These are phyloP conservation scores for Xenopus tropicalis DNA, from an alignment of 2,113 vertebrate genomes.

Conservation along the genomic window DNA sequence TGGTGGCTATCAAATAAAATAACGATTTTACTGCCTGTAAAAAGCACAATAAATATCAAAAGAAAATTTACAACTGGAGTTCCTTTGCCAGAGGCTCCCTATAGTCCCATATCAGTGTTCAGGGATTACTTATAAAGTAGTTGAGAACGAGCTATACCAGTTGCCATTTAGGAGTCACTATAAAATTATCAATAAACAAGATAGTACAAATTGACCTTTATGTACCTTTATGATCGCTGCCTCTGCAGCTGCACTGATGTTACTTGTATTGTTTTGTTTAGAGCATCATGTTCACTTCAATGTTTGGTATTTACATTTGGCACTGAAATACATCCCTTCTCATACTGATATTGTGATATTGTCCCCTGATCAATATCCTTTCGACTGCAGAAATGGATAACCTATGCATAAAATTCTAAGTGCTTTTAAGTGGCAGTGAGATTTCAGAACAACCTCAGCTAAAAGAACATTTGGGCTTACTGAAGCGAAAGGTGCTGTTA, in stretches of 20 bases:
- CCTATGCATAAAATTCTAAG: conserved; percentile 33
- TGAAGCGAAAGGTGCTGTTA: not conserved
- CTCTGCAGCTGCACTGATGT: not conserved
- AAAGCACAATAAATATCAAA: conserved; percentile 36
- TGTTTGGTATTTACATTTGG: conserved; percentile 24
- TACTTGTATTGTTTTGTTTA: not conserved
- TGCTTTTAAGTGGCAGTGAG: conserved; percentile 3
- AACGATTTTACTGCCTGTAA: conserved; percentile 31
- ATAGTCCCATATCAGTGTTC: conserved; percentile 27
- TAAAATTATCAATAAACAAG: conserved; percentile 34
- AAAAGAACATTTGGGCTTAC: conserved; percentile 3
- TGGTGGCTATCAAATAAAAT: conserved; percentile 36
- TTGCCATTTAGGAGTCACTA: conserved; percentile 27
- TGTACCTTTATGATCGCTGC: not conserved
- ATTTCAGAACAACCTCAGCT: conserved; percentile 16
- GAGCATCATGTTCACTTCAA: conserved; percentile 12
- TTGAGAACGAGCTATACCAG: conserved; percentile 19
- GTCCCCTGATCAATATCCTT: conserved; percentile 28
- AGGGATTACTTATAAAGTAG: conserved; percentile 37
- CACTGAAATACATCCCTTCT: conserved; percentile 9
- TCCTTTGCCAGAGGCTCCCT: conserved; percentile 28
- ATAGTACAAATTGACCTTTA: conserved; percentile 12
- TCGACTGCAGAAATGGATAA: conserved; percentile 25
- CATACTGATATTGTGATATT: conserved; percentile 21
- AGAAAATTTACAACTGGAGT: conserved; percentile 32